Evolutionary conservation across 2,888 invertebrate genomes (phyloP), one percentile per base, ranked within the genome.

Genomic region (Leucophenga montana): DNA sequence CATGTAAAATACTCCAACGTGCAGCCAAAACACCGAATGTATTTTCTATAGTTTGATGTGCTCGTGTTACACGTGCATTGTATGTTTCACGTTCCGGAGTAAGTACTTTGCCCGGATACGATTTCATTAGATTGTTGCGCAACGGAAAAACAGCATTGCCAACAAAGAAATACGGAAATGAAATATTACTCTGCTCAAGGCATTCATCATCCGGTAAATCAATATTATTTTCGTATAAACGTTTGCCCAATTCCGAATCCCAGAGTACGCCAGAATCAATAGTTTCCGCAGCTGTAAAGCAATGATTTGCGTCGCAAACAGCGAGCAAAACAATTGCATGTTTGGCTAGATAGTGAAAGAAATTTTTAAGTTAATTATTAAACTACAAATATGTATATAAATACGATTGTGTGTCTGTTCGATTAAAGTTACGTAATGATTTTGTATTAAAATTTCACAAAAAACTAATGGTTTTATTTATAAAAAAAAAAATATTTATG

Each of bases 101-200:
- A 9, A 53, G 20, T 53, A 5, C 18, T 53, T 18, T 53, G 11
- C 18, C 53, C 9, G 53, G 18, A 20, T 53, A 53, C 4, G 53
- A 8, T 18, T 53, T 53, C 53, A 53, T 53, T 18, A 53, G 16
- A 53, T 53, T 53, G 18, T 18, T 53, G 1, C 53, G 53, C 20
- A 53, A 18, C 18, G 53, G 53, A 53, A 53, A 53, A 2, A 9
- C 6, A 18, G 20, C 16, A 53, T 53, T 18, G 20, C 14, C 53
- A 53, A 53, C 53, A 20, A 53, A 53, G 16, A 18, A 53, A 53
- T 53, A 53, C 6, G 53, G 53, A 53, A 53, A 53, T 18, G 53
- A 18, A 11, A 53, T 16, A 11, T 53, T 18, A 18, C 18, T 53
- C 9, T 53, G 9, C 9, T 53, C 53, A 53, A 53, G 18, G 5